Evolutionary conservation across 2,888 invertebrate genomes (phyloP).

Genomic region (Xylocampa areola): DNA sequence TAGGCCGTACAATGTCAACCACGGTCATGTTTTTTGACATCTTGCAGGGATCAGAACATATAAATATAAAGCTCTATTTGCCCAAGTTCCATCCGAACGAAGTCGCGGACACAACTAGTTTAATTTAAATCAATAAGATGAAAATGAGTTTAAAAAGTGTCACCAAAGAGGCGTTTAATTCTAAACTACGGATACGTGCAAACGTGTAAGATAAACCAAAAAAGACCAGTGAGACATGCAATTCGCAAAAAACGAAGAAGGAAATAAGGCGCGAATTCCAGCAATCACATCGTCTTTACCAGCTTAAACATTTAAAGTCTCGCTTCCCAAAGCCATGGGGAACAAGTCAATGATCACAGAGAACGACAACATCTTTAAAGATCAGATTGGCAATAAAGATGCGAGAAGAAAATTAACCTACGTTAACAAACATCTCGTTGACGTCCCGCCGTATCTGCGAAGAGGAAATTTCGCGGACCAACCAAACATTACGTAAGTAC

Average conservation of each 20-base stretch:
- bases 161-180: no score
- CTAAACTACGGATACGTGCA: no score
- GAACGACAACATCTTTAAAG: conserved; percentile 4
- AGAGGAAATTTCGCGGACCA: conserved; percentile 40
- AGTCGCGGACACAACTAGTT: no score
- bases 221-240: not conserved
- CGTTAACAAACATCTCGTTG: conserved; percentile 15
- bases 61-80: no score
- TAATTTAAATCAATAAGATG: no score
- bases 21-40: no score
- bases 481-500: conserved; percentile 40
- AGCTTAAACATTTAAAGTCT: not conserved
- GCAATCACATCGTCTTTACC: not conserved
- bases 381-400: conserved; percentile 26
- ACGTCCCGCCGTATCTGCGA: conserved; percentile 30
- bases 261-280: not conserved
- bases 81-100: no score
- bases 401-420: conserved; percentile 33
- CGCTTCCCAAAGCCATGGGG: not conserved
- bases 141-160: no score
- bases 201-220: no score
- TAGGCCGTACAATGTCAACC: no score
- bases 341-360: not conserved
- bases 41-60: no score
- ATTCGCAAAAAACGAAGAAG: not conserved